Percentiles rank a stretch among this genome's conserved stretches.
These are phyloP conservation scores for Microcebus griseorufus DNA, from an alignment of 2,113 vertebrate species.

Conservation along the genomic window DNA sequence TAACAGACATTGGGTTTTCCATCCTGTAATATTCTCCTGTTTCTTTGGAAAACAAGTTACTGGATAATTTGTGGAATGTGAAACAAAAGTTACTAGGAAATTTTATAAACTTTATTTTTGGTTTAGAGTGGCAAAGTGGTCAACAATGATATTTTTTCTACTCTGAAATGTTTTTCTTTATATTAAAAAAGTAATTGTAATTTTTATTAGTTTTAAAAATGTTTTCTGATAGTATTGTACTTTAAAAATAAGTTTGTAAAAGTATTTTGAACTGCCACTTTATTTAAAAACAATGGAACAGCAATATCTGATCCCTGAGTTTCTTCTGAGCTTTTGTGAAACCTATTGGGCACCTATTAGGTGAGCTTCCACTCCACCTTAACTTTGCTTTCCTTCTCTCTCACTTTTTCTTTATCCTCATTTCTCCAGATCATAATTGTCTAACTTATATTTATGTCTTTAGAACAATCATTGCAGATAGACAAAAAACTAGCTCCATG, in stretches of 20 bases:
- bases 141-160: background rate
- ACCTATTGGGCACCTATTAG: background rate
- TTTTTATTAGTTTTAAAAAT: background rate
- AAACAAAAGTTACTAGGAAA: background rate
- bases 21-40: background rate
- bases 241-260: constrained; percentile 15
- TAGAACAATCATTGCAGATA: background rate
- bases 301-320: background rate
- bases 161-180: background rate
- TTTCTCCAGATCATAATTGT: background rate
- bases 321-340: background rate
- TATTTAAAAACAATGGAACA: background rate
- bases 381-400: background rate
- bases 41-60: background rate
- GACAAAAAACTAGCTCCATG: background rate
- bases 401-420: background rate
- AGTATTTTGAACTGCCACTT: background rate
- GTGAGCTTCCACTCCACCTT: background rate
- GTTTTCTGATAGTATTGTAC: background rate
- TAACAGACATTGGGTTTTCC: background rate
- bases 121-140: background rate
- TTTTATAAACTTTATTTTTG: background rate
- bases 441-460: background rate
- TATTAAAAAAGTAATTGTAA: background rate
- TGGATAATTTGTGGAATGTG: background rate